phyloP scores from a whole-genome alignment of 2,113 vertebrate genomes.

The Mola mola region DNA sequence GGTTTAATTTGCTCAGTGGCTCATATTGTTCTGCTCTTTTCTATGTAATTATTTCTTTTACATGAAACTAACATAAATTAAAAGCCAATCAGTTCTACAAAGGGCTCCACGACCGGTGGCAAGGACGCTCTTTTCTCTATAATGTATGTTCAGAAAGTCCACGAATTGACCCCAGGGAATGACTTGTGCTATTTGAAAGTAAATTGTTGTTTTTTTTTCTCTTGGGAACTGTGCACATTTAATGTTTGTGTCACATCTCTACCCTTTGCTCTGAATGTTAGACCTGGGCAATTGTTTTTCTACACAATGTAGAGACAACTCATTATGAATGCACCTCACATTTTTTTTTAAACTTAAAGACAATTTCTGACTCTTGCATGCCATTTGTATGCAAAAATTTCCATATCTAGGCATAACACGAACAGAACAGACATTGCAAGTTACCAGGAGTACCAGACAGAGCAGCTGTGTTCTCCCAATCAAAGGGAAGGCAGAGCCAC shows the following conservation, averaged over 20 bases:
- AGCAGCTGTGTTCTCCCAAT: background rate
- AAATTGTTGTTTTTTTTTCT: conserved; percentile 21
- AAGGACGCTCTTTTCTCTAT: background rate
- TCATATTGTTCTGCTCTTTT: background rate
- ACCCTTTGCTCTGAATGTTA: background rate
- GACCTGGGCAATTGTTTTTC: conserved; percentile 12
- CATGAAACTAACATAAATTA: conserved; percentile 3
- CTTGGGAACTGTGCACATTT: conserved; percentile 1
- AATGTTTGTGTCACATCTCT: background rate
- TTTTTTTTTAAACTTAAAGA: conserved; percentile 9
- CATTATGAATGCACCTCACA: conserved; percentile 1
- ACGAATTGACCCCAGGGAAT: conserved; percentile 4
- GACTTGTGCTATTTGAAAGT: conserved; percentile 15
- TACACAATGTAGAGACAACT: background rate
- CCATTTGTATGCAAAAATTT: conserved; percentile 28
- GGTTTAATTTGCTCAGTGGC: background rate
- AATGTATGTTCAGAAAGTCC: conserved; percentile 6
- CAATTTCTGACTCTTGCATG: background rate
- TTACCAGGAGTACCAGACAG: background rate
- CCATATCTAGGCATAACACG: background rate
- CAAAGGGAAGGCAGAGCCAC: conserved; percentile 3
- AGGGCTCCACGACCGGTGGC: background rate
- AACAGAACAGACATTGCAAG: conserved; percentile 1
- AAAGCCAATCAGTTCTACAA: conserved; percentile 16
- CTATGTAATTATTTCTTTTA: background rate